phyloP scores from a whole-genome alignment of 2,113 vertebrate species.

The Malurus elegans region DNA sequence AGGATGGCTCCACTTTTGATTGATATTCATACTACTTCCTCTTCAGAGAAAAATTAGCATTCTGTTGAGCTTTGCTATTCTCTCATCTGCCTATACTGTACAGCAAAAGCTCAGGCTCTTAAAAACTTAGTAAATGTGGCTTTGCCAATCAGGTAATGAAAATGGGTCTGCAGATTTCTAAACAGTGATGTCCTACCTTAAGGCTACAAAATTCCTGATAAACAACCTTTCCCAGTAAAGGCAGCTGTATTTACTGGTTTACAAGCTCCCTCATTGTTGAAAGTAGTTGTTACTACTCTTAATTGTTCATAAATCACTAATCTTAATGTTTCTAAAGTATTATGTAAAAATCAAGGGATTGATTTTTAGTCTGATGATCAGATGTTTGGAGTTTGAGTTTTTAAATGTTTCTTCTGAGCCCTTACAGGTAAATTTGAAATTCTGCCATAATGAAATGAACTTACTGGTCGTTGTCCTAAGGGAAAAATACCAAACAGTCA shows the following conservation, averaged over 20 bases:
- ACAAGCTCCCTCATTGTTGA: neutral
- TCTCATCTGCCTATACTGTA: neutral
- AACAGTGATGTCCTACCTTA: neutral
- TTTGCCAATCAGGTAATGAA: neutral
- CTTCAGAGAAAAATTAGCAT: neutral
- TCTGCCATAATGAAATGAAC: neutral
- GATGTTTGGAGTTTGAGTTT: neutral
- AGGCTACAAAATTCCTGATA: neutral
- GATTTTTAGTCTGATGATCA: neutral
- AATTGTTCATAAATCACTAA: neutral
- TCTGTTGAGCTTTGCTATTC: neutral
- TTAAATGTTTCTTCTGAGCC: neutral
- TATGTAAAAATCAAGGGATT: neutral
- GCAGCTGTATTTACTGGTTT: neutral
- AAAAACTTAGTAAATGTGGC: neutral
- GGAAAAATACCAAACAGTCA: fast-evolving
- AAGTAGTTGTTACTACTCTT: neutral
- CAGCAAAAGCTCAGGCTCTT: neutral
- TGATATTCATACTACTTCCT: neutral
- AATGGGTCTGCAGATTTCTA: neutral
- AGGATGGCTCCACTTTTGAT: neutral
- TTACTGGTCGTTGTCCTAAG: neutral
- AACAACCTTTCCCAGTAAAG: neutral
- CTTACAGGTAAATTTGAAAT: neutral
- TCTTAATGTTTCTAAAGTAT: neutral